Conservation (phyloP, 2,113 vertebrate genomes). For the Polyodon spathula region DNA sequence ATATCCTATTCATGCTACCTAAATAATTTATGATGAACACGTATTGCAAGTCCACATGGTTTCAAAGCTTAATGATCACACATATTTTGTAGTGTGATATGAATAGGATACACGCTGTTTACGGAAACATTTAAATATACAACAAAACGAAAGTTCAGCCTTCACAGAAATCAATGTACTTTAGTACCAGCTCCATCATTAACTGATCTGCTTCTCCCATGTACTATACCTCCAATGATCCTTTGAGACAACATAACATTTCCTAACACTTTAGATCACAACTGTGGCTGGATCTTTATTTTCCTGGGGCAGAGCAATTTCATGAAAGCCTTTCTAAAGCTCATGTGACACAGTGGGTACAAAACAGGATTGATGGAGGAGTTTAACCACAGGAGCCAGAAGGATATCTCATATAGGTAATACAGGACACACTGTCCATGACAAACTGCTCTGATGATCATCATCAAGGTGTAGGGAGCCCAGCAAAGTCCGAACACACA, state of each 20-base stretch:
- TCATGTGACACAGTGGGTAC: conserved; percentile 55
- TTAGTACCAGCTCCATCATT: too few species aligned
- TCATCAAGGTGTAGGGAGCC: conserved; percentile 57
- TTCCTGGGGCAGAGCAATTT: conserved; percentile 55
- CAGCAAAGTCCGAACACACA: conserved; percentile 60
- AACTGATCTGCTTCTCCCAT: too few species aligned
- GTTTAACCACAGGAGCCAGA: conserved; percentile 64
- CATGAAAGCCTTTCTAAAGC: conserved; percentile 57
- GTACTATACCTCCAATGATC: too few species aligned
- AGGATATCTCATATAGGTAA: conserved; percentile 57
- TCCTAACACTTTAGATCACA: conserved; percentile 41
- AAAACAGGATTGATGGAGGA: conserved; percentile 60
- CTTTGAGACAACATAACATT: not conserved
- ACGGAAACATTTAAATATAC: too few species aligned
- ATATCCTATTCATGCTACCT: too few species aligned
- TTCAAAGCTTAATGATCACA: too few species aligned
- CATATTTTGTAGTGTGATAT: too few species aligned
- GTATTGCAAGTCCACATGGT: too few species aligned
- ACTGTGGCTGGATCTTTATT: conserved; percentile 55
- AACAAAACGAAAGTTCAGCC: too few species aligned
- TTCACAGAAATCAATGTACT: too few species aligned
- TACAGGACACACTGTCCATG: conserved; percentile 48
- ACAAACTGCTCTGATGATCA: conserved; percentile 60
- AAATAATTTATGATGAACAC: too few species aligned
- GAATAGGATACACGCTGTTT: too few species aligned